A percentile compares a stretch with the other conserved stretches of the same genome.
Evolutionary conservation across 1,140 invertebrate species (phyloP).

Genomic region (Nasonia vitripennis): DNA sequence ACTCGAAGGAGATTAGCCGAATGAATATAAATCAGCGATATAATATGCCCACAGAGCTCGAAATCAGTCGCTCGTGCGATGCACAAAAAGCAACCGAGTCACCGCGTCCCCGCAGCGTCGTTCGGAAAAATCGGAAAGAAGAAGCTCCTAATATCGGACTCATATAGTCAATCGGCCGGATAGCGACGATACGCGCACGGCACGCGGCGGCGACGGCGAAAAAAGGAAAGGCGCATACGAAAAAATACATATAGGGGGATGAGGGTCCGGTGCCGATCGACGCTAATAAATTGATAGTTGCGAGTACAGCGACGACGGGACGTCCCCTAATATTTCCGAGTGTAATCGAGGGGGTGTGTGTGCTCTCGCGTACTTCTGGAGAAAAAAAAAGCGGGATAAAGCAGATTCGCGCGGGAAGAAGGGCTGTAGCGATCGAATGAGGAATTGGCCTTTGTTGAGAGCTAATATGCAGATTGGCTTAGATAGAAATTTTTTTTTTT

Average conservation of each 20-base stretch:
- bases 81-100: conserved; percentile 36
- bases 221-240: conserved; percentile 7
- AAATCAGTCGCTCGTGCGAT: background rate
- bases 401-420: background rate
- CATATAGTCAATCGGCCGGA: conserved; percentile 44
- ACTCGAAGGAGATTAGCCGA: background rate
- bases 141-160: conserved; percentile 25
- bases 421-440: conserved; percentile 17
- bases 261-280: conserved; percentile 62
- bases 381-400: conserved; percentile 47
- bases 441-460: conserved; percentile 41
- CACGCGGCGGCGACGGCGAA: background rate
- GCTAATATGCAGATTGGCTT: background rate
- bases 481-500: background rate
- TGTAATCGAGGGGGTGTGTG: conserved; percentile 76
- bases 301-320: conserved; percentile 62
- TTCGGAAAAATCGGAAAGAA: conserved; percentile 4
- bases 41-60: background rate
- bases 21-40: conserved; percentile 38
- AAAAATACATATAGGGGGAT: conserved; percentile 45
- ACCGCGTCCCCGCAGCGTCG: background rate
- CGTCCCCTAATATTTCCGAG: conserved; percentile 77
- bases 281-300: conserved; percentile 75
- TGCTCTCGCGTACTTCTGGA: conserved; percentile 52
- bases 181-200: conserved; percentile 25